Evolutionary conservation across 2,113 vertebrate species (phyloP).

Genomic region (Psettodes erumei): DNA sequence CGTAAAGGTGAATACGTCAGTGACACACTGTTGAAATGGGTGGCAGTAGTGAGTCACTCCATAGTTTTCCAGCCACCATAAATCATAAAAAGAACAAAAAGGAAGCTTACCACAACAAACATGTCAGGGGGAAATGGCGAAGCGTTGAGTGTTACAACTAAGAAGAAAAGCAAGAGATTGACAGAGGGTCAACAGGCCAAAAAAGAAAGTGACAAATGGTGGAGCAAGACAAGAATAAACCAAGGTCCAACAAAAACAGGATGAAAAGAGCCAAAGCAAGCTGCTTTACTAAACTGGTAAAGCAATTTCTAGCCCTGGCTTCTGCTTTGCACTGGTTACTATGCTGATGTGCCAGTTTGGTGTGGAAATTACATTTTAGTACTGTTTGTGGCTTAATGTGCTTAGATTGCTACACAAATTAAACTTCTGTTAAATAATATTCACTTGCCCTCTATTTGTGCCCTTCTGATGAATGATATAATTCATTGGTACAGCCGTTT

Average conservation of each 20-base stretch:
- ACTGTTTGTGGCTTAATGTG: background rate
- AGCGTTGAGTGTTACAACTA: background rate
- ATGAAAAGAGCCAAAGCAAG: background rate
- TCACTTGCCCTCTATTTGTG: too few species aligned
- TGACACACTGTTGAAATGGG: background rate
- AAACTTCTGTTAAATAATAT: too few species aligned
- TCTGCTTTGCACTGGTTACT: background rate
- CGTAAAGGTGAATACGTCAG: background rate
- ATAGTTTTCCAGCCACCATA: background rate
- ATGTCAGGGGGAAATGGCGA: background rate
- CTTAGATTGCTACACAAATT: background rate
- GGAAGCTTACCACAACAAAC: background rate
- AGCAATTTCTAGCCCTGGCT: background rate
- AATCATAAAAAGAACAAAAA: background rate
- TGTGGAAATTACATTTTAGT: background rate
- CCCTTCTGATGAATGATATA: background rate
- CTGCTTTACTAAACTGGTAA: background rate
- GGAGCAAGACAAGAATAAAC: background rate
- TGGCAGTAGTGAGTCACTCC: background rate
- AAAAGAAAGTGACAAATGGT: background rate
- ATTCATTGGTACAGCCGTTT: background rate
- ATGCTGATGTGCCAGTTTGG: background rate
- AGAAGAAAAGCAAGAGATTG: background rate
- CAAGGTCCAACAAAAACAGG: background rate
- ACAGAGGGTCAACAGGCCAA: background rate